Percentiles rank a stretch among this genome's conserved stretches.
Evolutionary conservation across 2,888 invertebrate species (phyloP).

Genomic region (Chymomyza fuscimana): DNA sequence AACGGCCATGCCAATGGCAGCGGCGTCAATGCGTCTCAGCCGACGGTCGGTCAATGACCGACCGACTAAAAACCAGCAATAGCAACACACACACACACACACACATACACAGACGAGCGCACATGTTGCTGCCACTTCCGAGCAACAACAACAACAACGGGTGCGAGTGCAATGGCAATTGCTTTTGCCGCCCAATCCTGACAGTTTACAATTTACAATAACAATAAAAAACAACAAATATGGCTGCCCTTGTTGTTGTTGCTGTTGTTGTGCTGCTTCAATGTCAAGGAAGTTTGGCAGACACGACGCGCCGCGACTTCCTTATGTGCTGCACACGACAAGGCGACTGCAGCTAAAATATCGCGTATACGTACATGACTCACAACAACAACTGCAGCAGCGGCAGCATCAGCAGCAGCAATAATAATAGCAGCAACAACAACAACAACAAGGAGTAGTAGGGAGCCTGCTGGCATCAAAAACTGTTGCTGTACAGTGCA

Average conservation of each 20-base stretch:
- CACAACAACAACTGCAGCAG: constrained; percentile 5
- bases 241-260: constrained; percentile 1
- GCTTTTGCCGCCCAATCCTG: constrained; percentile 57
- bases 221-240: constrained; percentile 4
- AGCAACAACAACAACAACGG: constrained; percentile 22
- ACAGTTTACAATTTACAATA: constrained; percentile 14
- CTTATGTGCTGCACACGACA: constrained; percentile 58
- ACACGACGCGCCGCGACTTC: constrained; percentile 47
- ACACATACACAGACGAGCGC: constrained; percentile 18
- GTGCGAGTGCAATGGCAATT: constrained; percentile 42
- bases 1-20: constrained; percentile 60
- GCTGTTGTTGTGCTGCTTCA: constrained; percentile 44
- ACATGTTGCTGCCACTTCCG: constrained; percentile 49
- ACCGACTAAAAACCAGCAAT: constrained; percentile 70
- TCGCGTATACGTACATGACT: constrained; percentile 35
- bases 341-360: constrained; percentile 23
- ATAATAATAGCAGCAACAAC: not conserved
- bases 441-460: constrained; percentile 25
- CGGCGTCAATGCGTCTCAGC: constrained; percentile 75
- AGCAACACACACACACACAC: constrained; percentile 25
- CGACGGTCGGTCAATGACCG: constrained; percentile 76
- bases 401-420: too few species aligned
- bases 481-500: constrained; percentile 24
- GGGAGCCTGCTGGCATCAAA: too few species aligned
- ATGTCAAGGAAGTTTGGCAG: constrained; percentile 68